Evolutionary conservation across 2,113 vertebrate species (phyloP), one percentile per base, ranked within the genome.

Genomic region (Nothoprocta perdicaria): DNA sequence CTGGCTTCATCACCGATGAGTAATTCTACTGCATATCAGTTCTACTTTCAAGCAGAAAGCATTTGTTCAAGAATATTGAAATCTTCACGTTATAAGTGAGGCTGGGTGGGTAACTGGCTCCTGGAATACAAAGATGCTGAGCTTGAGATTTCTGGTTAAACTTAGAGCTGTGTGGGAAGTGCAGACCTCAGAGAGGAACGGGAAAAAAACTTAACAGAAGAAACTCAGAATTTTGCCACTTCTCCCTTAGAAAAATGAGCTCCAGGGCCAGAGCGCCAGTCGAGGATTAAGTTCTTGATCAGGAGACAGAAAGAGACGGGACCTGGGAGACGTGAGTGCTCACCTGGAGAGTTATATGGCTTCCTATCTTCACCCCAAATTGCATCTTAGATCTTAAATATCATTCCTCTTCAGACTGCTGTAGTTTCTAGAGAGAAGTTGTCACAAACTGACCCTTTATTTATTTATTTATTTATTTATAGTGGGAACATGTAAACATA

Each of bases 61-160:
- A n/a, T 93, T 78, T 77, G 45, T 86, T 94, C 69, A 86, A 81
- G 73, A 74, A 55, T 84, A 77, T 67, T 82, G 77, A 22, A 4
- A 77, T 41, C 5, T 4, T 69, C 45, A 92, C 81, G 88, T 89
- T 69, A 89, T 58, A 68, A 87, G 43, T 90, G 82, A 26, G 71
- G 74, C 50, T 89, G 95, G 78, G 89, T 96, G 95, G 81, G 84
- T 94, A 89, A 94, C 90, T 90, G 84, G 45, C 75, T 92, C 86
- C 89, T 92, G 71, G 90, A 93, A 79, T 89, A 71, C 93, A 86
- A 94, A 93, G 93, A 89, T 82, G 50, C 58, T 74, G 66, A 73
- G 19, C 76, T 92, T 93, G 83, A 35, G 83, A 69, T 85, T 90
- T 92, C 75, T 94, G 89, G 89, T 93, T 80, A 83, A 66, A 57